Base-by-base conservation (phyloP, 2,888 invertebrate genomes). In the Sceliomorpha sp. region DNA sequence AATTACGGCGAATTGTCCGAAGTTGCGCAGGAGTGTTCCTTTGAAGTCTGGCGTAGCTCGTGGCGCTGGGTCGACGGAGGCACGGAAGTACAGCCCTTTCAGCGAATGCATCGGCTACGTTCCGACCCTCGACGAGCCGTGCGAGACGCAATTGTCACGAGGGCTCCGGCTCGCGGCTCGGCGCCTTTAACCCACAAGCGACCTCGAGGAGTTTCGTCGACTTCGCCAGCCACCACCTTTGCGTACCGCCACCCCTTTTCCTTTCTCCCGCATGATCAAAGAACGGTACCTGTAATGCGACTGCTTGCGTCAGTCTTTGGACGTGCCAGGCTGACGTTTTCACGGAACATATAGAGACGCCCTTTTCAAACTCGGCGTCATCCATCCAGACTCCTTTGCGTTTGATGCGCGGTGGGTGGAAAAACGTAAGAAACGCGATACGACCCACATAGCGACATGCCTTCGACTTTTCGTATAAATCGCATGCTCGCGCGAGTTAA, bases 111-210 rank as follows among this genome's bases (percentile, higher is more conserved):
- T 83, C 83, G 82, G 83, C 85, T 81, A 83, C 81, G 82, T 82
- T 82, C 82, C 83, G 82, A 84, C 85, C 81, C 82, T 81, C 76
- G 76, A 78, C 77, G 76, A 78, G 77, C 73, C 75, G 68, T 81
- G 81, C 80, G 80, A 85, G 82, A 83, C 84, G 79, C 84, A 81
- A 85, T 85, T 85, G 84, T 84, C 83, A 79, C 79, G 73, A 81
- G 77, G 73, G 75, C 73, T 76, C 63, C 53, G 48, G 20, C 36
- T 45, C 40, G 48, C 27, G 26, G 51, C 26, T 20, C 29, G 39
- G 37, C 59, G 47, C 59, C 60, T 67, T 60, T 60, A 60, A 68
- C 62, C 68, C 45, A 27, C 50, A 40, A 44, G 37, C 55, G 31
- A 68, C 60, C 32, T 62, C 39, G 34, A 47, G 37, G 47, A 58